Conservation (phyloP, 2,113 vertebrate genomes). For the Tachysurus fulvidraco region DNA sequence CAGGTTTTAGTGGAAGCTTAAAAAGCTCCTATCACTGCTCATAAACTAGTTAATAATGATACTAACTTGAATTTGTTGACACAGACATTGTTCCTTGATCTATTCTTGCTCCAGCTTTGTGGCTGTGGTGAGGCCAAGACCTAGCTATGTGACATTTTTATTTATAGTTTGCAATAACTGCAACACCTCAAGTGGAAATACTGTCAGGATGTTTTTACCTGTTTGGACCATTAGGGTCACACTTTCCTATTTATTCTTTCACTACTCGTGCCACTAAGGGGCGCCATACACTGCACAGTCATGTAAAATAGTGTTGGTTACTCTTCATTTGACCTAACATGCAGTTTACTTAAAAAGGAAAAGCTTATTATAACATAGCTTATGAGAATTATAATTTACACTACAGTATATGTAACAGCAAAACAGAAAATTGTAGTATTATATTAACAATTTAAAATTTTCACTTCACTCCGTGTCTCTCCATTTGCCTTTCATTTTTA, state of each 20-base stretch:
- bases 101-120: too few species aligned
- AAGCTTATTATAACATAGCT: neutral
- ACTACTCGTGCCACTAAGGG: neutral
- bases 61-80: too few species aligned
- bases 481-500: neutral
- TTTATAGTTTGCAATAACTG: too few species aligned
- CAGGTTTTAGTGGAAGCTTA: too few species aligned
- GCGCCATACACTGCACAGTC: neutral
- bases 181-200: too few species aligned
- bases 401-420: neutral
- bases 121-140: too few species aligned
- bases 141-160: too few species aligned
- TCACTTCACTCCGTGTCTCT: neutral
- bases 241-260: conserved; percentile 17
- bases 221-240: neutral
- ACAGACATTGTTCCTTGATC: too few species aligned
- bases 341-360: neutral
- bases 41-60: too few species aligned
- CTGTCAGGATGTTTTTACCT: too few species aligned
- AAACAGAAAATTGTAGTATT: neutral
- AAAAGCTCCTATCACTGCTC: too few species aligned
- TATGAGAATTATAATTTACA: neutral
- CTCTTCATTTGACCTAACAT: too few species aligned
- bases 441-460: neutral
- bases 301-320: neutral